Evolutionary conservation across 2,797 vertebrate genomes (phyloP).

Genomic region (Pachyuromys duprasi): DNA sequence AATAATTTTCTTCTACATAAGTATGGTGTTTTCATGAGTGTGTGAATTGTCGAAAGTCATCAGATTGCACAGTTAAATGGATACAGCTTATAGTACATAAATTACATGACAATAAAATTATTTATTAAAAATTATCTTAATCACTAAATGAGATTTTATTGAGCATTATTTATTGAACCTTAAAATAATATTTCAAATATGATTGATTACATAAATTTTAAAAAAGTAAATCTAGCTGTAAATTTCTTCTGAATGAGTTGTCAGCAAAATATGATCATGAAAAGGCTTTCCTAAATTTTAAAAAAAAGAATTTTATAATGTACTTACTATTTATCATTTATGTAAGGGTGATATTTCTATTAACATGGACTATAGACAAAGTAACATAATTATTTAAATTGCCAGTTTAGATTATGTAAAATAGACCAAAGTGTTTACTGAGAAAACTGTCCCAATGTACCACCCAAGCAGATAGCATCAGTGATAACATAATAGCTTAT

Average conservation of each 20-base stretch:
- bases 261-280: slow-evolving; percentile 43
- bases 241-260: slow-evolving; percentile 48
- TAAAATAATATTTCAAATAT: slow-evolving; percentile 63
- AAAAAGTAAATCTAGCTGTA: slow-evolving; percentile 37
- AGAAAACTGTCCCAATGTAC: slow-evolving; percentile 20
- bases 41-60: slow-evolving; percentile 35
- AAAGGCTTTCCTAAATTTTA: slow-evolving; percentile 41
- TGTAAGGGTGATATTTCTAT: slow-evolving; percentile 21
- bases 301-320: slow-evolving; percentile 39
- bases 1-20: neutral
- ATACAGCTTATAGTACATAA: slow-evolving; percentile 20
- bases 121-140: slow-evolving; percentile 48
- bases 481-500: slow-evolving; percentile 45
- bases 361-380: slow-evolving; percentile 32
- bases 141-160: slow-evolving; percentile 61
- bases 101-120: slow-evolving; percentile 7
- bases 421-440: slow-evolving; percentile 44
- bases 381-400: slow-evolving; percentile 50
- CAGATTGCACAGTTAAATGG: slow-evolving; percentile 23
- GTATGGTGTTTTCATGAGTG: neutral
- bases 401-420: slow-evolving; percentile 57
- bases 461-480: slow-evolving; percentile 11
- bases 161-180: slow-evolving; percentile 64
- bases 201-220: slow-evolving; percentile 60
- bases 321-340: slow-evolving; percentile 47